phyloP scores from a whole-genome alignment of 2,113 vertebrate genomes.

The Eulemur macaco region DNA sequence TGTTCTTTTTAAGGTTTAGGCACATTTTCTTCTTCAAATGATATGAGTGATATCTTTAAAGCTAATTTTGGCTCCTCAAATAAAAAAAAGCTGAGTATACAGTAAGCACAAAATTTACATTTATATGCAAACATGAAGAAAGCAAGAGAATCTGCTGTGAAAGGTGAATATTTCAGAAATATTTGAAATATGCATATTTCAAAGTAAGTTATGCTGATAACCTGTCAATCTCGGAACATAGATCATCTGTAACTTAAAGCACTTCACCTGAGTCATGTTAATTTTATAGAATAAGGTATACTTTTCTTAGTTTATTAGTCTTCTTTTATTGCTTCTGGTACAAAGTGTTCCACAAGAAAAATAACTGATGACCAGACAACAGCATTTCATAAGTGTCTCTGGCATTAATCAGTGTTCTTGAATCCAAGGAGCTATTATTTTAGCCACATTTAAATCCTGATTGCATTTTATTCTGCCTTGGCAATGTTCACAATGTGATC shows the following conservation, averaged over 20 bases:
- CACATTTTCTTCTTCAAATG: constrained; percentile 51
- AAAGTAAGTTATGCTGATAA: constrained; percentile 60
- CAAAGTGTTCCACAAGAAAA: constrained; percentile 60
- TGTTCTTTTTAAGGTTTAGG: constrained; percentile 18
- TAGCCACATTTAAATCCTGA: constrained; percentile 74
- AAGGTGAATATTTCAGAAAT: constrained; percentile 60
- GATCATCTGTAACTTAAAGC: constrained; percentile 20
- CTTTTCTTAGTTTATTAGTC: constrained; percentile 49
- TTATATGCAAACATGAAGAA: constrained; percentile 42
- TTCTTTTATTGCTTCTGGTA: constrained; percentile 48
- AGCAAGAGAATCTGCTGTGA: constrained; percentile 35
- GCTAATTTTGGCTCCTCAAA: constrained; percentile 47
- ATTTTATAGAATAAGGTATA: constrained; percentile 51
- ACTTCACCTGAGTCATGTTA: not conserved
- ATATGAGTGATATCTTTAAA: constrained; percentile 43
- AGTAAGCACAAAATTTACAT: constrained; percentile 62
- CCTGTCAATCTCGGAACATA: constrained; percentile 14
- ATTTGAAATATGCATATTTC: constrained; percentile 53
- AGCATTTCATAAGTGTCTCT: constrained; percentile 63
- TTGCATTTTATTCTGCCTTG: constrained; percentile 73
- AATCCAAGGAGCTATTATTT: constrained; percentile 71
- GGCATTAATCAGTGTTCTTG: constrained; percentile 62
- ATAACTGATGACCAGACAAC: constrained; percentile 62
- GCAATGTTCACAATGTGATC: constrained; percentile 68
- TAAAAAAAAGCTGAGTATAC: constrained; percentile 34